phyloP scores from a whole-genome alignment of 2,888 invertebrate genomes.

The Masnerella sp. region DNA sequence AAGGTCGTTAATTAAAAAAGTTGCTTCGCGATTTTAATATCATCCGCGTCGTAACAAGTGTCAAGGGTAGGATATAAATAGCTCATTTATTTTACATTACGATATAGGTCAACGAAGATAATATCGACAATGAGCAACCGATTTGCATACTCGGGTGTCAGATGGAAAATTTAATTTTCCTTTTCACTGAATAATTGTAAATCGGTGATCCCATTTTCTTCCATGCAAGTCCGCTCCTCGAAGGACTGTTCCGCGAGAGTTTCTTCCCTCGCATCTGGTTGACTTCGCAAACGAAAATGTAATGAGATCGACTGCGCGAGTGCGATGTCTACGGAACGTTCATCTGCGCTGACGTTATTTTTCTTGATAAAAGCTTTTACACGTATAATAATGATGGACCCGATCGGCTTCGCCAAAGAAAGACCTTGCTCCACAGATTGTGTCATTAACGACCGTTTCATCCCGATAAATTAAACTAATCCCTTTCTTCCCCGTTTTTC shows the following conservation, averaged over 20 bases:
- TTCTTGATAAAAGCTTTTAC: conserved; percentile 34
- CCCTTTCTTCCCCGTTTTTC: no score
- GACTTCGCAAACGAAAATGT: conserved; percentile 41
- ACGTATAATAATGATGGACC: conserved; percentile 34
- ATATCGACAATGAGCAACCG: conserved; percentile 32
- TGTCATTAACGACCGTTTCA: conserved; percentile 23
- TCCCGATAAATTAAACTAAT: conserved; percentile 21
- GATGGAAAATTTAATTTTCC: conserved; percentile 55
- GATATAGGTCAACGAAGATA: conserved; percentile 39
- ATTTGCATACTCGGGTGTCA: conserved; percentile 33
- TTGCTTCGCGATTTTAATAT: no score
- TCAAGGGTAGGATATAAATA: no score
- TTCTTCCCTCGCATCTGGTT: conserved; percentile 34
- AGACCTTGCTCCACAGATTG: neutral
- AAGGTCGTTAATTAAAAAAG: no score
- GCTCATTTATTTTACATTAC: conserved; percentile 40
- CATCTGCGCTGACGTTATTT: conserved; percentile 34
- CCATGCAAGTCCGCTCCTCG: conserved; percentile 25
- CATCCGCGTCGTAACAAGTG: no score
- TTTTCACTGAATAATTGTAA: conserved; percentile 55
- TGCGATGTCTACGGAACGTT: neutral
- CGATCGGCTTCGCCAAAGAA: conserved; percentile 21
- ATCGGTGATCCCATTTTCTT: conserved; percentile 53
- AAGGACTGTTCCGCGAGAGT: conserved; percentile 40
- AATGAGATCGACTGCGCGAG: conserved; percentile 48